phyloP scores from a whole-genome alignment of 2,113 vertebrate species.

The Thomomys bottae region DNA sequence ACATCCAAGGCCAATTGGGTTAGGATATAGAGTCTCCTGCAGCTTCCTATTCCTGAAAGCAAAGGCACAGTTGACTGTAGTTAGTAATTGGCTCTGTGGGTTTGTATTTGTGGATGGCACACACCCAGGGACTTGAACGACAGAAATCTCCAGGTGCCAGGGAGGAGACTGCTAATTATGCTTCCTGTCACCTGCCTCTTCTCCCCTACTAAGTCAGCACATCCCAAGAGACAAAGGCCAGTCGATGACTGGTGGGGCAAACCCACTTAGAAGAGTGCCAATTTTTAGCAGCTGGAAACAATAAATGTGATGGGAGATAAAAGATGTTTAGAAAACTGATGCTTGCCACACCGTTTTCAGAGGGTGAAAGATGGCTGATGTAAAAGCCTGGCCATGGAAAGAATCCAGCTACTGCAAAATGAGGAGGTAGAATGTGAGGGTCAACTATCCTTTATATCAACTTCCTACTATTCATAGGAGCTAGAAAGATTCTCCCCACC shows the following conservation, averaged over 20 bases:
- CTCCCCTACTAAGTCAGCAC: neutral
- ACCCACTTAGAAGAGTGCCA: neutral
- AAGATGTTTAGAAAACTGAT: neutral
- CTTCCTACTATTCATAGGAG: neutral
- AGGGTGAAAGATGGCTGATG: neutral
- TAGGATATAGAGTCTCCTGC: neutral
- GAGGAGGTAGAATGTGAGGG: neutral
- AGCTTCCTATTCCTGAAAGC: neutral
- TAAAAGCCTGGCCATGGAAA: accelerated
- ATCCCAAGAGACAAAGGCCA: neutral
- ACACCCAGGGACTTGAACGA: conserved; percentile 50
- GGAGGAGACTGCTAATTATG: conserved; percentile 24
- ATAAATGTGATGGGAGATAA: neutral
- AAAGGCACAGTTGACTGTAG: neutral
- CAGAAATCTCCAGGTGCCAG: conserved; percentile 52
- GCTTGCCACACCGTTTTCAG: neutral
- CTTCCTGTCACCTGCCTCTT: conserved; percentile 18
- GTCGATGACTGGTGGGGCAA: accelerated
- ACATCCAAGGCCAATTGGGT: neutral
- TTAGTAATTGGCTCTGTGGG: neutral
- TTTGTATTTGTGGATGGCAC: conserved; percentile 21
- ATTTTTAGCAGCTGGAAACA: conserved; percentile 43
- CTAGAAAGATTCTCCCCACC: conserved; percentile 32
- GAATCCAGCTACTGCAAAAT: neutral
- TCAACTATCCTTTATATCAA: neutral